Percentiles rank a stretch among this genome's conserved stretches.
Evolutionary conservation across 2,888 invertebrate species (phyloP).

Genomic region (Nebria salina): DNA sequence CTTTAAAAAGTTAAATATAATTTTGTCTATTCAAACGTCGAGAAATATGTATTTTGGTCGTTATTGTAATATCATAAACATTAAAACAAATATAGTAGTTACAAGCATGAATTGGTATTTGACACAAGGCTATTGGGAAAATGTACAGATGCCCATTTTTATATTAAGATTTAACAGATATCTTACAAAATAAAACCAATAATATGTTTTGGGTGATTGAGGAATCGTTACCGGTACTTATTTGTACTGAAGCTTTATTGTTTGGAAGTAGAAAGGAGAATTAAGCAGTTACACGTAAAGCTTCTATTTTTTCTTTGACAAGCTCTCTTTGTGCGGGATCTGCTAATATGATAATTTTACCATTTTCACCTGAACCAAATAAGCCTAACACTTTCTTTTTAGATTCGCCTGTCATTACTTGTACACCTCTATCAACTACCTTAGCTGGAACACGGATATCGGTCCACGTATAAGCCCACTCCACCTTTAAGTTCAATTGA

Average conservation of each 20-base stretch:
- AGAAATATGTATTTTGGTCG: neutral
- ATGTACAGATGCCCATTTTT: too few species aligned
- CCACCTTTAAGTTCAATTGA: constrained; percentile 65
- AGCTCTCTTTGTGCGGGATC: constrained; percentile 58
- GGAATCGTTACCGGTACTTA: neutral
- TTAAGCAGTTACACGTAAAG: constrained; percentile 53
- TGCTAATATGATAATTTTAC: constrained; percentile 67
- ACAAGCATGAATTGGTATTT: neutral
- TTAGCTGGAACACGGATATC: constrained; percentile 77
- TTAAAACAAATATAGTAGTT: neutral
- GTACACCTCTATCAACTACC: constrained; percentile 75
- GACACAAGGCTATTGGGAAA: neutral
- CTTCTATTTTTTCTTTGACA: constrained; percentile 59
- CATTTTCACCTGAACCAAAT: constrained; percentile 71
- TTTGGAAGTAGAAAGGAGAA: neutral
- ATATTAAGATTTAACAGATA: neutral
- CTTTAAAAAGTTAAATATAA: neutral
- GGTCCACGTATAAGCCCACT: constrained; percentile 82
- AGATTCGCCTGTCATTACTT: constrained; percentile 67
- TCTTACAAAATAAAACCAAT: neutral
- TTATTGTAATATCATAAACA: neutral
- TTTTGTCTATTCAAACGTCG: neutral
- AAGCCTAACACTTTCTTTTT: constrained; percentile 72
- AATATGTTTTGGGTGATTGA: neutral
- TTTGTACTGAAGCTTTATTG: neutral